Base-by-base conservation (phyloP, 2,797 vertebrate genomes). In the Epinephelus awoara region DNA sequence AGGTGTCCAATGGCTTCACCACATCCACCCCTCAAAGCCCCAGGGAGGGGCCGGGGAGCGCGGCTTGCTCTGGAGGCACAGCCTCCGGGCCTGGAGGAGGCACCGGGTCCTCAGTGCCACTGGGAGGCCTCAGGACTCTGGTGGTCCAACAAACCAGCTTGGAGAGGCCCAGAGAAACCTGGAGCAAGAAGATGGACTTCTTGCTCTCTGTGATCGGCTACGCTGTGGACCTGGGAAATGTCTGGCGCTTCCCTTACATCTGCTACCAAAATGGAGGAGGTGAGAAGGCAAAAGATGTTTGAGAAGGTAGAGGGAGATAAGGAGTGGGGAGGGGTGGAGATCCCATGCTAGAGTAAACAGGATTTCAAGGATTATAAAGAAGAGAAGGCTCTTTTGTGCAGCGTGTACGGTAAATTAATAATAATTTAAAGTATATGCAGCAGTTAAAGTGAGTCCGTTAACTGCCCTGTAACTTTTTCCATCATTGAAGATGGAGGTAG, bases 191-290 rank as follows among this genome's bases (percentile, higher is more conserved):
- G 95, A 93, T 98, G 94, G 98, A 99, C 95, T 99, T 99, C 92
- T 93, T 99, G 27, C 96, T 99, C 76, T 99, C 98, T 0, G 98
- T 99, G 87, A 98, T 99, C 21, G 98, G 98, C 82, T 99, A 99
- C 0, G 98, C 98, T 0, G 98, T 99, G 87, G 98, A 99, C 89
- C 95, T 99, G 90, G 98, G 98, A 69, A 99, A 99, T 0, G 96
- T 99, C 70, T 99, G 98, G 98, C 97, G 98, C 61, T 99, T 99
- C 89, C 98, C 98, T 6, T 99, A 99, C 73, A 97, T 99, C 87
- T 99, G 98, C 92, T 99, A 99, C 86, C 98, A 99, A 82, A 99
- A 99, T 0, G 98, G 98, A 93, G 98, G 98, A 96, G 98, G 98
- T 99, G 91, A 98, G 98, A 90, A 66, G 14, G 25, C 19, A 46